A percentile compares a stretch with the other conserved stretches of the same genome.
These are phyloP conservation scores for Polypedilum pembai DNA, from an alignment of 1,140 invertebrate genomes.

Conservation along the genomic window DNA sequence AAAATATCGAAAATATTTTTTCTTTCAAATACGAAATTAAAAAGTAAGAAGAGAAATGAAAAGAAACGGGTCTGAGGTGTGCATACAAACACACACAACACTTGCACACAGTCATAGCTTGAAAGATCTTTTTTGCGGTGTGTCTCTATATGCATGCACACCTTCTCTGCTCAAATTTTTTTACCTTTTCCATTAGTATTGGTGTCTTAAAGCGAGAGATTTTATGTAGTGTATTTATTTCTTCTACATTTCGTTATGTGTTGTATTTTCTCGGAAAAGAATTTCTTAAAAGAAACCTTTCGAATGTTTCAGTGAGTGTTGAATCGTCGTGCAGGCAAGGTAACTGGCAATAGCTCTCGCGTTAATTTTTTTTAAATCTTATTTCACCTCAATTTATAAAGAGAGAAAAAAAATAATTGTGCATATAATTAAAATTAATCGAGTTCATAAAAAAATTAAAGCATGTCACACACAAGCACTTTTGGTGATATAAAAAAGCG, in stretches of 20 bases:
- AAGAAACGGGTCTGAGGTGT: constrained; percentile 9
- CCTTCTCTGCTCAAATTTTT: background rate
- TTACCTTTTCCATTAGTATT: background rate
- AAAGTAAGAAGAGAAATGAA: background rate
- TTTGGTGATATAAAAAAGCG: no score
- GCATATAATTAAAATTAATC: constrained; percentile 4
- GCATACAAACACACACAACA: constrained; percentile 9
- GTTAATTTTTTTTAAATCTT: background rate
- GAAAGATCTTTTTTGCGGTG: constrained; percentile 1
- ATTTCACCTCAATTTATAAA: background rate
- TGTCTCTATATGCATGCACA: constrained; percentile 14
- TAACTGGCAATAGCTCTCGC: background rate
- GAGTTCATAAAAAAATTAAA: constrained; percentile 8
- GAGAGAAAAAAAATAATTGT: background rate
- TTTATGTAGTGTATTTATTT: no score
- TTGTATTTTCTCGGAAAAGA: constrained; percentile 25
- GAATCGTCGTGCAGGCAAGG: constrained; percentile 3
- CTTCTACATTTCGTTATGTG: background rate
- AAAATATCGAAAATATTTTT: background rate
- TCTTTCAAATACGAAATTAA: background rate
- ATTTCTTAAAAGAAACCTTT: constrained; percentile 27
- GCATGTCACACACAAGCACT: background rate
- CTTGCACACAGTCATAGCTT: background rate
- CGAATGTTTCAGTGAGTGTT: constrained; percentile 23
- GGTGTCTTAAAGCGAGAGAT: background rate